Evolutionary conservation across 2,797 vertebrate species (phyloP), one percentile per base, ranked within the genome.

Genomic region (Meriones psammophilus): DNA sequence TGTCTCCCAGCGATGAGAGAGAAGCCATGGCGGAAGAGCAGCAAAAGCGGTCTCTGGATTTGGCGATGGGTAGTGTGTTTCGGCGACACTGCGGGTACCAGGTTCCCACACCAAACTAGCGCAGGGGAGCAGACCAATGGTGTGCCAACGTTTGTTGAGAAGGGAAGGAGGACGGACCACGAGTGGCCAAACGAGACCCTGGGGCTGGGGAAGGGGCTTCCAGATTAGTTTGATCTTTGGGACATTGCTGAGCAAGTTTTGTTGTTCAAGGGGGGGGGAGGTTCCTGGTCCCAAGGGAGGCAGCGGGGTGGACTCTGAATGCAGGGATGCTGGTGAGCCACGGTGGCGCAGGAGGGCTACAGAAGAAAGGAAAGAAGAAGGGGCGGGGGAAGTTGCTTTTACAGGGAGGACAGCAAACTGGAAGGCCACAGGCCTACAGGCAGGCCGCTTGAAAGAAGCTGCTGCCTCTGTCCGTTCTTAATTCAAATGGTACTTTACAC

Each of bases 101-200:
- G 54, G 50, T 50, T 50, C 50, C 50, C 50, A 96, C 33, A 66
- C 30, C 33, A 56, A 46, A 20, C 3, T 8, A 10, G 13, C 22
- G 7, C 3, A 0, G 36, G 2, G 0, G 18, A 50, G 42, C 14
- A 18, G 80, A 12, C 2, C 42, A 60, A 60, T 50, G 30, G 56
- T 87, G 46, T 36, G 50, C 50, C 42, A 6, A 4, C 17, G 3
- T 22, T 39, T 39, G n/a, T 1, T 62, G 79, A 28, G 76, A 74
- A 83, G 14, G n/a, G 3, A 66, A 62, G 33, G n/a, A 30, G 46
- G 5, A 60, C 22, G 15, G 58, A 12, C 2, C 12, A 2, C 3
- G 5, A 69, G 79, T 1, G n/a, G 79, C 15, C 8, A 30, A 26
- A 50, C 36, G 28, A 88, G 50, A 17, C 18, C 33, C 15, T 12